Conservation (phyloP, 2,113 vertebrate species). For the Spea bombifrons region DNA sequence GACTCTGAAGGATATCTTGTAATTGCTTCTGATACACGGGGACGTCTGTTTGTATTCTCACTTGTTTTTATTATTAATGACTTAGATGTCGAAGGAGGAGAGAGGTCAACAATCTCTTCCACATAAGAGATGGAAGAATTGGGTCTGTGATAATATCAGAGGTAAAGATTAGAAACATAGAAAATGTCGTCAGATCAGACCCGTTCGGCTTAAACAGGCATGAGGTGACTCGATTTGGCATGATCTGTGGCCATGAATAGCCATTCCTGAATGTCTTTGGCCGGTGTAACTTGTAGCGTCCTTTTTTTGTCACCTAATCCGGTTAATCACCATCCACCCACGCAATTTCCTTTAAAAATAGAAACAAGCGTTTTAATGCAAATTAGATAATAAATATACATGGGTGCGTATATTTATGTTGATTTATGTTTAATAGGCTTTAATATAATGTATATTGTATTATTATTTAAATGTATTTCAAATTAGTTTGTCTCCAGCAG, state of each 20-base stretch:
- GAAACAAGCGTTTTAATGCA: background rate
- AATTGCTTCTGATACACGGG: slow-evolving; percentile 15
- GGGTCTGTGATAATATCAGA: slow-evolving; percentile 26
- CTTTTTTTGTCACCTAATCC: background rate
- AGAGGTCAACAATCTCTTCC: slow-evolving; percentile 27
- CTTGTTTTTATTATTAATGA: slow-evolving; percentile 27
- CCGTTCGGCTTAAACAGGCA: slow-evolving; percentile 14
- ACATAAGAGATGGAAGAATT: background rate
- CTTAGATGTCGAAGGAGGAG: slow-evolving; percentile 4
- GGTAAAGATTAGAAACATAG: slow-evolving; percentile 19
- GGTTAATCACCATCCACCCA: background rate
- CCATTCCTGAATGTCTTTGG: background rate
- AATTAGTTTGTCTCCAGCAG: background rate
- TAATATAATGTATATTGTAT: slow-evolving; percentile 15
- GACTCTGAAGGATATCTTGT: slow-evolving; percentile 16
- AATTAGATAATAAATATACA: background rate
- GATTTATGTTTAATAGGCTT: background rate
- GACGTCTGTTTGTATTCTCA: slow-evolving; percentile 7
- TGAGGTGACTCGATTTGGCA: slow-evolving; percentile 37
- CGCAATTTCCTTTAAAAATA: background rate
- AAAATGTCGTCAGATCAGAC: too few relatives aligned
- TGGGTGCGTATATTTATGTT: background rate
- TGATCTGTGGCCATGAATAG: slow-evolving; percentile 41
- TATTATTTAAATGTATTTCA: slow-evolving; percentile 28
- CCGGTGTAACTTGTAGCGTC: background rate